phyloP scores from a whole-genome alignment of 2,797 vertebrate genomes.

The Remorina albescens region DNA sequence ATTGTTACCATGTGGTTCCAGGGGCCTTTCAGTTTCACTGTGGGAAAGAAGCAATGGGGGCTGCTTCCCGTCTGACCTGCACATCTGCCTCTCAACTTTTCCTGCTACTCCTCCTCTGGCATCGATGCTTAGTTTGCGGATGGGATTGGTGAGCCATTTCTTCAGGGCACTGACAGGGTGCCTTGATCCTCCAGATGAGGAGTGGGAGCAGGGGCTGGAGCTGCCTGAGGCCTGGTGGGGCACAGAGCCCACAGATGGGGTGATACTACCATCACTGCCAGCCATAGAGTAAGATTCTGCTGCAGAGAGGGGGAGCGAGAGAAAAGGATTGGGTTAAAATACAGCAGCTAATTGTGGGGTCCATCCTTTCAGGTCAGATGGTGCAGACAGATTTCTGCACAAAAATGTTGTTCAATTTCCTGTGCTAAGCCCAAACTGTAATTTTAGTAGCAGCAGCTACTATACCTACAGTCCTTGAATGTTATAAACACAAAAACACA shows the following conservation, averaged over 20 bases:
- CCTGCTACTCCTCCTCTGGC: slow-evolving; percentile 51
- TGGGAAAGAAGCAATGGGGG: slow-evolving; percentile 48
- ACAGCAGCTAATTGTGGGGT: slow-evolving; percentile 54
- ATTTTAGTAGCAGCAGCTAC: slow-evolving; percentile 47
- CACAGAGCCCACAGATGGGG: slow-evolving; percentile 81
- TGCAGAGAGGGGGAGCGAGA: slow-evolving; percentile 18
- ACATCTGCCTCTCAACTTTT: slow-evolving; percentile 76
- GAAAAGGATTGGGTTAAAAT: slow-evolving; percentile 35
- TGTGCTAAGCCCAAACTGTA: slow-evolving; percentile 61
- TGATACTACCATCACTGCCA: slow-evolving; percentile 84
- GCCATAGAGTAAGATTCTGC: slow-evolving; percentile 88
- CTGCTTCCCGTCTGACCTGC: slow-evolving; percentile 68
- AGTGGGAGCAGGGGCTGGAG: slow-evolving; percentile 84
- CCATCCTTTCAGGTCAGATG: slow-evolving; percentile 63
- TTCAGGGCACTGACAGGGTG: slow-evolving; percentile 88
- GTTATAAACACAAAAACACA: slow-evolving; percentile 13
- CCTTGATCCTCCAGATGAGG: slow-evolving; percentile 80
- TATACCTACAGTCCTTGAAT: slow-evolving; percentile 26
- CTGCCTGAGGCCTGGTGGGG: slow-evolving; percentile 84
- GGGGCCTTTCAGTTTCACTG: slow-evolving; percentile 63
- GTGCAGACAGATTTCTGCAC: slow-evolving; percentile 59
- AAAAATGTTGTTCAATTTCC: slow-evolving; percentile 77
- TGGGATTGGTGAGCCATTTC: slow-evolving; percentile 90
- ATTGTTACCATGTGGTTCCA: slow-evolving; percentile 60
- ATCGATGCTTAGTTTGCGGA: slow-evolving; percentile 84